Conservation (phyloP, 2,113 vertebrate species). For the Aspiorhynchus laticeps region DNA sequence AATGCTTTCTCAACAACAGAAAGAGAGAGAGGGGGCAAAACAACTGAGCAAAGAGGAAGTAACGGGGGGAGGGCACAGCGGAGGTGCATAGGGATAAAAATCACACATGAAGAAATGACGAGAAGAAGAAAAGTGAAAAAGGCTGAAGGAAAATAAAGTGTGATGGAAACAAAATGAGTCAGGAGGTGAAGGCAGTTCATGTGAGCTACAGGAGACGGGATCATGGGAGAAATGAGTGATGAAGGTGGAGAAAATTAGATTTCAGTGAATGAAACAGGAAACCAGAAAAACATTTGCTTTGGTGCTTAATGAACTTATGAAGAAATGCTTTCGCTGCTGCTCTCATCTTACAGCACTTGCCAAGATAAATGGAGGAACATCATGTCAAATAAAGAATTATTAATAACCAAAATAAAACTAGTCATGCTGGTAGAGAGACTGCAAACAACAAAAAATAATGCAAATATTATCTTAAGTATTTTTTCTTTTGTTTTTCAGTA, state of each 20-base stretch:
- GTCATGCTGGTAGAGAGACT: background rate
- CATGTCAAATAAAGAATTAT: background rate
- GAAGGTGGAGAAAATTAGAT: conserved; percentile 46
- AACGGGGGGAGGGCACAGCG: conserved; percentile 4
- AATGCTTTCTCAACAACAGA: conserved; percentile 44
- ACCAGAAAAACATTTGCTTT: conserved; percentile 25
- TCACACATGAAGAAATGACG: background rate
- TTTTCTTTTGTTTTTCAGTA: background rate
- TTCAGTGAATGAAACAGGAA: conserved; percentile 25
- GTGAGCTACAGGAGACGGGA: conserved; percentile 27
- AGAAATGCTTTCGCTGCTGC: conserved; percentile 9
- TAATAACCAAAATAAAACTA: conserved; percentile 10
- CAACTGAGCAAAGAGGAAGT: conserved; percentile 5
- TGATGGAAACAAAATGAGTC: conserved; percentile 46
- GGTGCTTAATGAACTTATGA: conserved; percentile 24
- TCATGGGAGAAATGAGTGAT: conserved; percentile 49
- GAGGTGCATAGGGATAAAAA: background rate
- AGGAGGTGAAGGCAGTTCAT: conserved; percentile 16
- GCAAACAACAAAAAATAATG: background rate
- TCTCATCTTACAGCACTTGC: conserved; percentile 10
- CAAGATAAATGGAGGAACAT: background rate
- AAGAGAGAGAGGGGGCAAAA: background rate
- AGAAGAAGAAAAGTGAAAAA: conserved; percentile 4
- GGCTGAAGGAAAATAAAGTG: background rate
- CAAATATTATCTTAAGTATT: background rate